Evolutionary conservation across 2,888 invertebrate species (phyloP), one percentile per base, ranked within the genome.

Genomic region (Eristalinus sepulchralis): DNA sequence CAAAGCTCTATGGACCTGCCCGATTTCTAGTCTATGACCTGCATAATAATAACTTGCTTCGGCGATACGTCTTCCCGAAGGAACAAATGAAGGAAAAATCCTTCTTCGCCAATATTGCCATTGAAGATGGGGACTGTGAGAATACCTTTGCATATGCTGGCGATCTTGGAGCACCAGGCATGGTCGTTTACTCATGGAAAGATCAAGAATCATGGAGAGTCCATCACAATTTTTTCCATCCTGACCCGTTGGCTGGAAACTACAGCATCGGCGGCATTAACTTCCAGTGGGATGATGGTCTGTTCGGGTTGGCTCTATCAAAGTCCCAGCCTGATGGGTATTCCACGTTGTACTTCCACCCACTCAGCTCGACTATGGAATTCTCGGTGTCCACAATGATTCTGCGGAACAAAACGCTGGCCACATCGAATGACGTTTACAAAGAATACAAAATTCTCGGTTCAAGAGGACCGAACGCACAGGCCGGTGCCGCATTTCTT

Each of bases 281-380:
- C 81, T 96, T 96, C 90, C 95, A 95, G 87, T 97, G 96, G 96
- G 94, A 94, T 2, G 97, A 97, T 90, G 96, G 96, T 0, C 91
- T 97, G 0, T 97, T 96, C 88, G 97, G 97, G 0, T 91, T 97
- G 87, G 95, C 96, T 0, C 90, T 97, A 11, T 95, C 95, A 0
- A 95, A 95, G 6, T 94, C 95, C 0, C 94, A 94, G 73, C 89
- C 94, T 0, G 94, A 95, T 72, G 96, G 96, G 34, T 95, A 92
- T 90, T 95, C 96, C 79, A 96, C 95, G 0, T 91, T 97, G 2
- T 97, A 96, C 89, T 97, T 97, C 93, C 97, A 97, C 90, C 96
- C 97, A 0, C 94, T 97, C 91, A 95, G 95, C 2, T 96, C 97
- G 88, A 95, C 94, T 81, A 94, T 95, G 90, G 97, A 97, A 90